Percentiles rank a stretch among this genome's conserved stretches.
Conservation (phyloP, 2,888 invertebrate genomes). For the Leptinotarsa haldemani region DNA sequence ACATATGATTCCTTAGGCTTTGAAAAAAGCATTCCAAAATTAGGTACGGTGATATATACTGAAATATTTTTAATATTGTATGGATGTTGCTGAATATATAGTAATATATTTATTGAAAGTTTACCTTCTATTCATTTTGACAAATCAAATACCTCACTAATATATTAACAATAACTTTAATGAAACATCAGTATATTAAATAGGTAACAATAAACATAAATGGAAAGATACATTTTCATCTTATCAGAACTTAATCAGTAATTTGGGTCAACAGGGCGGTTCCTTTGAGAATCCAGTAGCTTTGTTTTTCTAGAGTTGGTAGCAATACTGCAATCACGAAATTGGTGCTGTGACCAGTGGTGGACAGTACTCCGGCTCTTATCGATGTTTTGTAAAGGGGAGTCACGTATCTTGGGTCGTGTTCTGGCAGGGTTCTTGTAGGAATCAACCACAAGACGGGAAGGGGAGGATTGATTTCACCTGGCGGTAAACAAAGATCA, state of each 20-base stretch:
- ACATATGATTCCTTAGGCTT: neutral
- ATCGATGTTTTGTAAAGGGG: constrained; percentile 92
- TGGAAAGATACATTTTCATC: neutral
- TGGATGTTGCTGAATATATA: neutral
- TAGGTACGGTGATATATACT: neutral
- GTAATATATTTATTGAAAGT: constrained; percentile 3
- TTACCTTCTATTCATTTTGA: no score
- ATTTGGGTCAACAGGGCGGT: constrained; percentile 88
- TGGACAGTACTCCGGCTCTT: constrained; percentile 87
- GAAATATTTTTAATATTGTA: constrained; percentile 1
- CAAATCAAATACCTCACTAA: neutral
- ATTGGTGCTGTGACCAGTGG: constrained; percentile 94
- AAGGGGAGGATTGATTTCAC: constrained; percentile 81
- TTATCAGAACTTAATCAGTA: constrained; percentile 69
- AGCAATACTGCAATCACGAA: constrained; percentile 85
- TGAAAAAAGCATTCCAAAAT: constrained; percentile 1
- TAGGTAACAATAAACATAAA: neutral
- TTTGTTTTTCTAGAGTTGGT: constrained; percentile 73
- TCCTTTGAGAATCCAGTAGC: constrained; percentile 90
- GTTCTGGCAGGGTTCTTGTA: constrained; percentile 70
- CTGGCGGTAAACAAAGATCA: constrained; percentile 59
- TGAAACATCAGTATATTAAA: neutral
- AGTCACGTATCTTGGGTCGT: constrained; percentile 76
- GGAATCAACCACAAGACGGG: constrained; percentile 79
- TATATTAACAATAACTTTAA: no score